Percentiles rank a stretch among this genome's conserved stretches.
phyloP scores from a whole-genome alignment of 1,140 invertebrate genomes.

The Manduca sexta region DNA sequence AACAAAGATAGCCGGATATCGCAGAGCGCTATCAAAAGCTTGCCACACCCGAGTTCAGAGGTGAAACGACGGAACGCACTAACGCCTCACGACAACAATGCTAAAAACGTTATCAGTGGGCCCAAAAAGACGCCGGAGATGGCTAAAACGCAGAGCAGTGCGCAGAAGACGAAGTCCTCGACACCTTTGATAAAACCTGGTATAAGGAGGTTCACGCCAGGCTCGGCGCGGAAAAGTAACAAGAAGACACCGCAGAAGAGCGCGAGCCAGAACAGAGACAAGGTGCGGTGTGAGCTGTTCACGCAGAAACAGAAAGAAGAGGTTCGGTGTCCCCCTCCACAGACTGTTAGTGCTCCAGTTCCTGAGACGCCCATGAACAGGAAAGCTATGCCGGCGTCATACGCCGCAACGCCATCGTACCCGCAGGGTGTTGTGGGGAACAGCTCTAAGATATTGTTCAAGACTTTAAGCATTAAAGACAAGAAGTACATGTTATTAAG shows the following conservation, averaged over 20 bases:
- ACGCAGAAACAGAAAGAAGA: constrained; percentile 30
- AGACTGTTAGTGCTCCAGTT: constrained; percentile 14
- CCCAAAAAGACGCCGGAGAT: constrained; percentile 44
- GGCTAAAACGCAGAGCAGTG: constrained; percentile 27
- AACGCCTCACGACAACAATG: constrained; percentile 30
- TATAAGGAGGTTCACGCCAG: constrained; percentile 51
- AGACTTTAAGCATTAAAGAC: constrained; percentile 62
- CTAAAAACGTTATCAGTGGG: constrained; percentile 21
- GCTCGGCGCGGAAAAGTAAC: constrained; percentile 40
- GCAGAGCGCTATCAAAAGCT: constrained; percentile 22
- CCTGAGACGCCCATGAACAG: constrained; percentile 51
- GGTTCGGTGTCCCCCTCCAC: constrained; percentile 1
- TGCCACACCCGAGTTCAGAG: constrained; percentile 24
- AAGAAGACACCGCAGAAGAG: constrained; percentile 40
- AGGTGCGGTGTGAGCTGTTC: constrained; percentile 57
- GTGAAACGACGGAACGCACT: constrained; percentile 33
- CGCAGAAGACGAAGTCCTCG: constrained; percentile 37
- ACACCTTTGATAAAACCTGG: constrained; percentile 60
- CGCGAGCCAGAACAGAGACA: constrained; percentile 43
- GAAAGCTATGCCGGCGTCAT: constrained; percentile 39
- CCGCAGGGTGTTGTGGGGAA: constrained; percentile 43
- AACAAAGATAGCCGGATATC: constrained; percentile 30
- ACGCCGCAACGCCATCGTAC: constrained; percentile 51
- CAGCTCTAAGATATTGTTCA: constrained; percentile 55
- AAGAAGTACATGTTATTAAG: constrained; percentile 67